Conservation (phyloP, 2,797 vertebrate genomes). For the Syndactyla subalaris region DNA sequence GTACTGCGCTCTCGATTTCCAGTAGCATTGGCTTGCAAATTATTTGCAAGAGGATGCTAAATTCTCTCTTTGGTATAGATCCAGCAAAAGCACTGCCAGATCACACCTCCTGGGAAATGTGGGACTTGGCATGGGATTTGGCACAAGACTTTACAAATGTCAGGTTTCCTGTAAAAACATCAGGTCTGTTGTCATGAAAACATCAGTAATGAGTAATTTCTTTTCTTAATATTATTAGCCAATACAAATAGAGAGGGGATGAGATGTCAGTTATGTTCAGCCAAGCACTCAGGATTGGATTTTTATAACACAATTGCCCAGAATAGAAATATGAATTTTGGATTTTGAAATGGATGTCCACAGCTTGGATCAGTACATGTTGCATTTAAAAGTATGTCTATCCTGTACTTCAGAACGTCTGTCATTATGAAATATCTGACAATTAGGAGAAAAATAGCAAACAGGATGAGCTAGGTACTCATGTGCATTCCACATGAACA, state of each 20-base stretch:
- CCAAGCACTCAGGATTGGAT: background rate
- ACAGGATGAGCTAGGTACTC: background rate
- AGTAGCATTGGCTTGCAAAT: background rate
- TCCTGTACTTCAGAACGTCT: background rate
- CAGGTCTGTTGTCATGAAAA: slow-evolving; percentile 7
- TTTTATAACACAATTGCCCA: background rate
- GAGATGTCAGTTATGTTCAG: slow-evolving; percentile 9
- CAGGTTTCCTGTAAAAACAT: slow-evolving; percentile 21
- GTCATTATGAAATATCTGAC: background rate
- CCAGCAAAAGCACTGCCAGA: background rate
- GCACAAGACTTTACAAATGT: background rate
- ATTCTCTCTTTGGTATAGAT: background rate
- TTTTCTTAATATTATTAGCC: slow-evolving; percentile 41
- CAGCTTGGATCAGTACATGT: background rate
- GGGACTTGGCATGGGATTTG: background rate
- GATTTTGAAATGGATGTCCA: background rate
- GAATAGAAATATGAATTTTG: background rate
- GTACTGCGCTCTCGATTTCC: background rate
- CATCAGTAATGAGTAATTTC: slow-evolving; percentile 46
- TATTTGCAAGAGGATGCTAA: background rate
- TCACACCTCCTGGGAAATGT: slow-evolving; percentile 10
- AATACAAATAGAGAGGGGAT: slow-evolving; percentile 17
- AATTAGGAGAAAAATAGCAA: background rate
- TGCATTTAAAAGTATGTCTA: background rate
- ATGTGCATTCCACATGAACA: background rate